Evolutionary conservation across 2,888 invertebrate genomes (phyloP).

Genomic region (Yponomeuta plumbellus): DNA sequence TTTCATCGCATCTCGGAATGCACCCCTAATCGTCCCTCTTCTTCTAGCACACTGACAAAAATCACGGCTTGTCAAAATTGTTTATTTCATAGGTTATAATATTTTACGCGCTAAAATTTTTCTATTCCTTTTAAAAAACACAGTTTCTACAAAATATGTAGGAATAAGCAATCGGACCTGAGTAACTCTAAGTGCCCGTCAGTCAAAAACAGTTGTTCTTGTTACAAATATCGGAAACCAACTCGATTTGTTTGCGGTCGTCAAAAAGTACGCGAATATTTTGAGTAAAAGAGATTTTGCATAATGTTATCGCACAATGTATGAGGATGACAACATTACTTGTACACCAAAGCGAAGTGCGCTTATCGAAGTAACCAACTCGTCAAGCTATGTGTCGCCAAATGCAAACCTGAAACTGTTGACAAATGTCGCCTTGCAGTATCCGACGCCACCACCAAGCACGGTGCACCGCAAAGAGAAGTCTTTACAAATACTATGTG

Average conservation of each 20-base stretch:
- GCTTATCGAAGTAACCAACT: slow-evolving; percentile 74
- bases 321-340: slow-evolving; percentile 71
- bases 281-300: slow-evolving; percentile 33
- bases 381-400: slow-evolving; percentile 76
- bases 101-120: slow-evolving; percentile 11
- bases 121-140: neutral
- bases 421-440: slow-evolving; percentile 78
- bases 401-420: slow-evolving; percentile 81
- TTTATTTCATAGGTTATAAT: slow-evolving; percentile 38
- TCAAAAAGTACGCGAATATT: slow-evolving; percentile 69
- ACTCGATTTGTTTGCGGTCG: slow-evolving; percentile 44
- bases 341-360: slow-evolving; percentile 73
- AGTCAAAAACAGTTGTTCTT: slow-evolving; percentile 2
- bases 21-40: too few species aligned
- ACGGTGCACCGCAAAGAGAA: slow-evolving; percentile 75
- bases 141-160: neutral
- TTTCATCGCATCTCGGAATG: too few species aligned
- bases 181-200: too few species aligned
- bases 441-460: slow-evolving; percentile 71
- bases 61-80: slow-evolving; percentile 54
- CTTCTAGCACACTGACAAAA: slow-evolving; percentile 63
- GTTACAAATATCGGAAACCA: slow-evolving; percentile 38
- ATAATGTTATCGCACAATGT: slow-evolving; percentile 61
- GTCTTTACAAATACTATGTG: slow-evolving; percentile 77
- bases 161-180: neutral